Evolutionary conservation across 2,113 vertebrate genomes (phyloP), one percentile per base, ranked within the genome.

Genomic region (Orcinus orca): DNA sequence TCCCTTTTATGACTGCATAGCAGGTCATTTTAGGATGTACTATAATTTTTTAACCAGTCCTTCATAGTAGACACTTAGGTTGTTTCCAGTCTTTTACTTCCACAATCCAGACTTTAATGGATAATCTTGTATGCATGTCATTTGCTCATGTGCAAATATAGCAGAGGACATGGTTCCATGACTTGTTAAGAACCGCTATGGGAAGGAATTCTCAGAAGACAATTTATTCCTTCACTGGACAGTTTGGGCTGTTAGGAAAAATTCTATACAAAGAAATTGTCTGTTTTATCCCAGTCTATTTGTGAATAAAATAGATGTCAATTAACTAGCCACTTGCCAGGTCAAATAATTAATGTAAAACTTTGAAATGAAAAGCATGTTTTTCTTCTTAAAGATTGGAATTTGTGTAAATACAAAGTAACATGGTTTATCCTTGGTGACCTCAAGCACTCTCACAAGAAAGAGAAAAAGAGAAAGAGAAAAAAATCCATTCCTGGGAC

Each of bases 1-100:
- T 97, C 85, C 38, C 82, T 68, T 97, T 90, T 88, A 88, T 81
- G 96, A 71, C 25, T 15, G 44, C 29, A 25, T 36, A 76, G 60
- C 60, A 68, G 67, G 36, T 81, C 94, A 88, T 84, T 81, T 95
- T 88, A 86, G 31, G 93, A 90, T 50, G 29, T 26, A 33, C 80
- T 67, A 15, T 96, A 92, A 95, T 90, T 95, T 95, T 95, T 96
- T 97, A 88, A 91, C 81, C 41, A 77, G 85, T 93, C 81, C 91
- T 93, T 81, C 1, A 5, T 83, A 85, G 76, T 29, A 58, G 71
- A 91, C 88, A 83, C 25, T 87, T 93, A 80, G 87, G 94, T 55
- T n/a, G 71, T 76, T 90, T 94, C 81, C 31, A 26, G 76, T 36
- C 26, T 85, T 94, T 86, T 71, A 73, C 77, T 85, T 94, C 81